Conservation (phyloP, 1,140 invertebrate genomes). For the Drosophila guanche region DNA sequence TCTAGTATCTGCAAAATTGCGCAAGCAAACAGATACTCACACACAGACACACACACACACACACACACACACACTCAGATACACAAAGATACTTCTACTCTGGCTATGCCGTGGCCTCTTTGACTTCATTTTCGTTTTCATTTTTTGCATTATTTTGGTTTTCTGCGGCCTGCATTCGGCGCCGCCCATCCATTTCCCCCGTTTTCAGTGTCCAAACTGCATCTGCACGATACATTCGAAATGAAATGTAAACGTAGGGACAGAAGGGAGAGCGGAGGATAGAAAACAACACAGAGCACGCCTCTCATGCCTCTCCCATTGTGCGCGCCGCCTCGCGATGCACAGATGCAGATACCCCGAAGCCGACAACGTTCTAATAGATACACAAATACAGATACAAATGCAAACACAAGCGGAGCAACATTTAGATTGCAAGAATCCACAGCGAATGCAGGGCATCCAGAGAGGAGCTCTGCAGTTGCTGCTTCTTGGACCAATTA, state of each 20-base stretch:
- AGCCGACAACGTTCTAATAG: constrained; percentile 29
- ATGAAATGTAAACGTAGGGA: constrained; percentile 54
- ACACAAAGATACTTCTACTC: not conserved
- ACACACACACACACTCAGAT: constrained; percentile 10
- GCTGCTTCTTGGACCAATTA: constrained; percentile 65
- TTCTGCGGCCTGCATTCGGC: not conserved
- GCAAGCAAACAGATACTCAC: constrained; percentile 24
- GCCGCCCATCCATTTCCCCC: not conserved
- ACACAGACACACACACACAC: not conserved
- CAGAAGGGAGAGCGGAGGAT: constrained; percentile 6
- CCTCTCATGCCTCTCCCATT: constrained; percentile 14
- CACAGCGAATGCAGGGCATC: constrained; percentile 20
- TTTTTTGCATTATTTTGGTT: constrained; percentile 44
- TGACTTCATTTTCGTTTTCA: constrained; percentile 27
- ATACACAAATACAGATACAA: constrained; percentile 45
- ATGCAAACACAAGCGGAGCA: constrained; percentile 35
- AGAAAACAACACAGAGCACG: constrained; percentile 34
- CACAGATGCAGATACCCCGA: constrained; percentile 28
- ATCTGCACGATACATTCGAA: constrained; percentile 63
- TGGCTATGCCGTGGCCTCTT: constrained; percentile 13
- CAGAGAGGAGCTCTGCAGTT: constrained; percentile 4
- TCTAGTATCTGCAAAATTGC: constrained; percentile 42
- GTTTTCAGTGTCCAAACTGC: constrained; percentile 3
- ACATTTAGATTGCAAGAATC: constrained; percentile 60
- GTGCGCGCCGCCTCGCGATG: constrained; percentile 16